Conservation (phyloP, 53 echinoderm and acorn worm genomes). For the Hippasteria phrygiana region DNA sequence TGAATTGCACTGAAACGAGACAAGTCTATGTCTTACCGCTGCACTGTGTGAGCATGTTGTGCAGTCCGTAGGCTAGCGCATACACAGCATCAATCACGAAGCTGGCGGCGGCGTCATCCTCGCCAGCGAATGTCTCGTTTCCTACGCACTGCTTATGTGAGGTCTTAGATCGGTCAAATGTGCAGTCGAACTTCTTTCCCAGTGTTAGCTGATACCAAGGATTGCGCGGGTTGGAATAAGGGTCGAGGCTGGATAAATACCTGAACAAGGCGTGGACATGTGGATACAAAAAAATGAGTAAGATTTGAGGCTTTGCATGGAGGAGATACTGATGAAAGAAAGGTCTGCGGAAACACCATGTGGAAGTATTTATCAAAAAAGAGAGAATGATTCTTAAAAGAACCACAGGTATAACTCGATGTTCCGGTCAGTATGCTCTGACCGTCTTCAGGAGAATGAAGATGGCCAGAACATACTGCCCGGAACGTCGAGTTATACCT, state of each 20-base stretch:
- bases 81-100: constrained; percentile 94
- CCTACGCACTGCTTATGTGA: constrained; percentile 68
- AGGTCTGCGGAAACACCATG: no score
- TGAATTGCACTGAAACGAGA: no score
- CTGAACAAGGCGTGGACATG: constrained; percentile 41
- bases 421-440: no score
- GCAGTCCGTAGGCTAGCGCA: constrained; percentile 79
- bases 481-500: no score
- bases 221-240: constrained; percentile 75
- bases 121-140: constrained; percentile 75
- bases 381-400: no score
- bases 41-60: constrained; percentile 79
- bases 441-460: no score
- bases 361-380: not conserved
- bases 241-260: constrained; percentile 75
- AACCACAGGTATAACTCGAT: no score
- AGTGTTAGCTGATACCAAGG: constrained; percentile 91
- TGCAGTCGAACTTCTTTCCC: constrained; percentile 67
- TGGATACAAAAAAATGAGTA: not conserved
- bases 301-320: no score
- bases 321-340: no score
- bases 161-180: constrained; percentile 53
- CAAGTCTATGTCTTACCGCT: not conserved
- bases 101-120: constrained; percentile 67
- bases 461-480: no score